Evolutionary conservation across 2,888 invertebrate species (phyloP), one percentile per base, ranked within the genome.

Genomic region (Seladonia tumulorum): DNA sequence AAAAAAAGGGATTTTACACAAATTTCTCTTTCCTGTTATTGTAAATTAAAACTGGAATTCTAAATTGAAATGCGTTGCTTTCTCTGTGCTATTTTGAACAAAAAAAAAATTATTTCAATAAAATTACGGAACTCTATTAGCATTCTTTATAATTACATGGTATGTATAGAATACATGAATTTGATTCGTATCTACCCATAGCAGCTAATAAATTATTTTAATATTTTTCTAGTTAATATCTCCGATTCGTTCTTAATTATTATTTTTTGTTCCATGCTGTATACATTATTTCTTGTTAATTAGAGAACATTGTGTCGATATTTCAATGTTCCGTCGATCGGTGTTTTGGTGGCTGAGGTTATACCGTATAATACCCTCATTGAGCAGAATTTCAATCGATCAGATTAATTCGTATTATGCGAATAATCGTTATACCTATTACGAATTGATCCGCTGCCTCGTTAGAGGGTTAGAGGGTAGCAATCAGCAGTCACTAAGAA

Each of bases 351-450:
- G 16, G 14, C 5, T 14, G 16, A 4, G 25, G 63, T 18, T 29
- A 7, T 14, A 16, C 29, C 1, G 16, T 66, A 66, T 29, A 60
- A 25, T 25, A 66, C 35, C 29, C 63, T 66, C 29, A 16, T 66
- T 29, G 35, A 66, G 29, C 18, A 29, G 35, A 35, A 66, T 35
- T 66, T 66, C 63, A 29, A 2, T 18, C 18, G 35, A 35, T 18
- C 35, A 18, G 63, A 18, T 66, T 66, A 16, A 66, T 66, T 66
- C 29, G 63, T 35, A 66, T 66, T 66, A 66, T 66, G 63, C 63
- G 18, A 29, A 66, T 66, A 35, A 66, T 66, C 63, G 35, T 29
- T 66, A 18, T 35, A 66, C 35, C 18, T 35, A 66, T 66, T 66
- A 66, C 7, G 63, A 18, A 35, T 35, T 66, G 63, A 66, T 66